These are phyloP conservation scores for Cheilosia pagana DNA, from an alignment of 2,888 invertebrate genomes.

Conservation along the genomic window DNA sequence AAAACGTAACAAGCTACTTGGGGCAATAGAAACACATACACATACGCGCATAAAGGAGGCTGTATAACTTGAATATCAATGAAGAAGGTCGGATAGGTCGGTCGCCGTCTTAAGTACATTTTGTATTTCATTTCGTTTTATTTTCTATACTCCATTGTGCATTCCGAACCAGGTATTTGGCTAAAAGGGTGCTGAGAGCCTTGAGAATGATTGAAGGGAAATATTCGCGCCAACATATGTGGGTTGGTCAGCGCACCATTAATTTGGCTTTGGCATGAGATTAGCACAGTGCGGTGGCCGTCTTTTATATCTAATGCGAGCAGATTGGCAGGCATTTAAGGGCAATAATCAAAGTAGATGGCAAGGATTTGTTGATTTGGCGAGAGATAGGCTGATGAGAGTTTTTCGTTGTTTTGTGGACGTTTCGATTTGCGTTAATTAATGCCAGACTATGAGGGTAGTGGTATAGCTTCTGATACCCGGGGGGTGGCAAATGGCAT, in stretches of 20 bases:
- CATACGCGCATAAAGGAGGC: background rate
- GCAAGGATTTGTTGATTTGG: no score
- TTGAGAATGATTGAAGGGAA: conserved; percentile 33
- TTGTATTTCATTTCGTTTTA: conserved; percentile 13
- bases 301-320: conserved; percentile 5
- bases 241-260: background rate
- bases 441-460: no score
- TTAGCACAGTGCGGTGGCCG: conserved; percentile 8
- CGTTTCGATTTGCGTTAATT: no score
- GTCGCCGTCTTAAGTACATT: conserved; percentile 23
- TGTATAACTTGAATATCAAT: conserved; percentile 50
- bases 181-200: conserved; percentile 18
- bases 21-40: conserved; percentile 10
- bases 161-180: conserved; percentile 19
- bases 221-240: background rate
- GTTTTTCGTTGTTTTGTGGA: no score
- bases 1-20: conserved; percentile 9
- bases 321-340: background rate
- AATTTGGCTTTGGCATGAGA: background rate
- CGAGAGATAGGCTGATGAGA: no score
- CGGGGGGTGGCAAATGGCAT: no score
- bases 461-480: no score
- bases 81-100: background rate
- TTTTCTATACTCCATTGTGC: background rate
- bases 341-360: no score